phyloP scores from a whole-genome alignment of 2,113 vertebrate species.

The Rhabdornis inornatus region DNA sequence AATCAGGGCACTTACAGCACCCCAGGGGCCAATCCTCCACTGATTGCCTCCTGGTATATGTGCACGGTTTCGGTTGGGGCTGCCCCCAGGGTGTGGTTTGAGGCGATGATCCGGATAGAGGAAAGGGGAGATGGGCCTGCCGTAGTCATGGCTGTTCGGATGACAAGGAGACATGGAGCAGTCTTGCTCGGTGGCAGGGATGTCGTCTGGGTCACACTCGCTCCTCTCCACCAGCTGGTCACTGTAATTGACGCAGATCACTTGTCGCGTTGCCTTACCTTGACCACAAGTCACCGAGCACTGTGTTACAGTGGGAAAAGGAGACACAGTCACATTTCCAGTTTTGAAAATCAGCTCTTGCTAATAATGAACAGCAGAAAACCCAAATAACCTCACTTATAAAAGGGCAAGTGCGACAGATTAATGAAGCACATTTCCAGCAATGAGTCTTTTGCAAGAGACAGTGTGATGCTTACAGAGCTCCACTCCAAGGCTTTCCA shows the following conservation, averaged over 20 bases:
- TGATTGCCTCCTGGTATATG: slow-evolving; percentile 80
- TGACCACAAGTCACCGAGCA: slow-evolving; percentile 96
- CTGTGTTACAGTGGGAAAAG: slow-evolving; percentile 69
- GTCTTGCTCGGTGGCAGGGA: slow-evolving; percentile 87
- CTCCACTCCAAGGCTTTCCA: slow-evolving; percentile 98
- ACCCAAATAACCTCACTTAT: background rate
- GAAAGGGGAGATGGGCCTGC: slow-evolving; percentile 67
- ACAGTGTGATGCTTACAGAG: slow-evolving; percentile 74
- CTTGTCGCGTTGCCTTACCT: slow-evolving; percentile 89
- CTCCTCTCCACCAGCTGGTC: slow-evolving; percentile 84
- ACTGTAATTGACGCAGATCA: slow-evolving; percentile 88
- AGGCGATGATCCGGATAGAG: slow-evolving; percentile 72
- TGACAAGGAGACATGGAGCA: slow-evolving; percentile 92
- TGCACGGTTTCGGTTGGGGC: slow-evolving; percentile 56
- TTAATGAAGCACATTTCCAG: background rate
- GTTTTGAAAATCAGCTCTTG: background rate
- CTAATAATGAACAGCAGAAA: background rate
- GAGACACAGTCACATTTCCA: slow-evolving; percentile 27
- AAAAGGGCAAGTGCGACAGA: background rate
- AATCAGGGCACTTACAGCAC: slow-evolving; percentile 84
- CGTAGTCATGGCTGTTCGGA: slow-evolving; percentile 75
- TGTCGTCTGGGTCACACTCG: slow-evolving; percentile 89
- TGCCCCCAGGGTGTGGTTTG: slow-evolving; percentile 65
- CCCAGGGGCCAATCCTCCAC: slow-evolving; percentile 97
- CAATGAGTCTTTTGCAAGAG: background rate